Evolutionary conservation across 2,113 vertebrate species (phyloP).

Genomic region (Gopherus evgoodei): DNA sequence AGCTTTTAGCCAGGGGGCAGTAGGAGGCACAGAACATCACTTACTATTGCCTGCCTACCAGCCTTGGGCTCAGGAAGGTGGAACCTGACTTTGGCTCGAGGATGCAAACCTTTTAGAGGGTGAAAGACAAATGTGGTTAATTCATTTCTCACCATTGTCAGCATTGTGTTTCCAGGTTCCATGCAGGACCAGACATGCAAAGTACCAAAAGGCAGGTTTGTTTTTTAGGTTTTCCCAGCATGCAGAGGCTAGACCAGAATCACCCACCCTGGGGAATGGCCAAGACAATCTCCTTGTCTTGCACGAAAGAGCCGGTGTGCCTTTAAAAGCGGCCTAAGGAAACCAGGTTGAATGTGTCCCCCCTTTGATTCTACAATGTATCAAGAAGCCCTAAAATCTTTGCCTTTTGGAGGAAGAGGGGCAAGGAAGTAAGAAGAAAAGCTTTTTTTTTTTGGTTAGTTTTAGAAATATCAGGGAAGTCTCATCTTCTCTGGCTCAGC

Average conservation of each 20-base stretch:
- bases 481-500: not conserved
- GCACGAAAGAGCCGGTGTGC: not conserved
- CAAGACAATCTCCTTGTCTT: not conserved
- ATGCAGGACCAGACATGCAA: not conserved
- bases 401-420: not conserved
- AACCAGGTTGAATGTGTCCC: accelerated
- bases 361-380: not conserved
- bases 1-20: not conserved
- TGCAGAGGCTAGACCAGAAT: not conserved
- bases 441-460: not conserved
- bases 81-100: not conserved
- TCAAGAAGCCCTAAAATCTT: not conserved
- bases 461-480: not conserved
- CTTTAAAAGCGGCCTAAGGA: not conserved
- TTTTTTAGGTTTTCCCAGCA: not conserved
- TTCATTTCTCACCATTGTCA: not conserved
- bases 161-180: not conserved
- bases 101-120: not conserved
- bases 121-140: not conserved
- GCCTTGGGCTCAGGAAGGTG: not conserved
- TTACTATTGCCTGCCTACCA: not conserved
- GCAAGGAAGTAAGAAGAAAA: not conserved
- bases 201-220: not conserved
- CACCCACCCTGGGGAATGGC: not conserved
- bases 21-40: not conserved